Evolutionary conservation across 2,113 vertebrate genomes (phyloP).

Genomic region (Anguilla rostrata): DNA sequence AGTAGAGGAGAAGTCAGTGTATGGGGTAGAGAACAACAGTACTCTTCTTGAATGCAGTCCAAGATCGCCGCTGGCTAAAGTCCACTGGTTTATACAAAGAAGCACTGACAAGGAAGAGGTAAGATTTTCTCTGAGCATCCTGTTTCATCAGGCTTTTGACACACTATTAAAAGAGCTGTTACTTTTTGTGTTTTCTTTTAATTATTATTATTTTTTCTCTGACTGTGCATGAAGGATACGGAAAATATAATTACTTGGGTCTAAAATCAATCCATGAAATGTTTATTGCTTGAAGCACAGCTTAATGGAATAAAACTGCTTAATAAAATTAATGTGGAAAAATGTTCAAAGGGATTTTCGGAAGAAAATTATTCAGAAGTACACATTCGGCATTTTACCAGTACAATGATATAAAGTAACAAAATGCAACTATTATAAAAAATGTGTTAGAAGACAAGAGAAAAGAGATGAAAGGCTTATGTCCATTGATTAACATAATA

Average conservation of each 20-base stretch:
- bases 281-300: neutral
- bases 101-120: conserved; percentile 81
- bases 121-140: conserved; percentile 26
- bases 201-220: neutral
- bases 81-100: conserved; percentile 86
- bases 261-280: conserved; percentile 1
- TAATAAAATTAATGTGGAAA: neutral
- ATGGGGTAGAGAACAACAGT: conserved; percentile 89
- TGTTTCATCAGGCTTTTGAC: neutral
- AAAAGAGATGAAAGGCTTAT: too few relatives aligned
- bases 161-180: neutral
- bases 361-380: neutral
- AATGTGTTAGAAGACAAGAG: too few relatives aligned
- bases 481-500: neutral
- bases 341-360: neutral
- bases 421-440: too few relatives aligned
- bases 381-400: too few relatives aligned
- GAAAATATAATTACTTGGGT: neutral
- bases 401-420: too few relatives aligned
- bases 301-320: neutral
- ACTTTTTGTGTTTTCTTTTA: neutral
- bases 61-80: conserved; percentile 87
- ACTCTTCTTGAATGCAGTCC: conserved; percentile 90
- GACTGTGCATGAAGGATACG: neutral
- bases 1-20: conserved; percentile 77